Percentiles rank a stretch among this genome's conserved stretches.
These are phyloP conservation scores for Gryllus longicercus DNA, from an alignment of 2,888 invertebrate species.

Conservation along the genomic window DNA sequence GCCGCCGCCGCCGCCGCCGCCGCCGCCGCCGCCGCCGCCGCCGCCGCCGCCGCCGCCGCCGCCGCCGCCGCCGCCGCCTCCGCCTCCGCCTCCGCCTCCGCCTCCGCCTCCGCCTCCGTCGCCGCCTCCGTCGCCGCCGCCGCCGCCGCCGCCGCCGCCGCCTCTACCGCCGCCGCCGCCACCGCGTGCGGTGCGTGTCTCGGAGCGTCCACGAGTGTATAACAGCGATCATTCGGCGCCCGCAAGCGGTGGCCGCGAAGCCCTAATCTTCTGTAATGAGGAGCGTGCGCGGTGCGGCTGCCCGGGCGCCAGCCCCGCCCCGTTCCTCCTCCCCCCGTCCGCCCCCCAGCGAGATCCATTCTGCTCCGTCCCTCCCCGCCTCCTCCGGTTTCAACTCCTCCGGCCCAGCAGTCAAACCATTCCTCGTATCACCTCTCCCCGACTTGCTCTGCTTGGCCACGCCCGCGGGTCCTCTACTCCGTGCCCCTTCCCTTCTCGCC, in stretches of 20 bases:
- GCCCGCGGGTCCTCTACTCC: too few relatives aligned
- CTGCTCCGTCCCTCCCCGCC: too few relatives aligned
- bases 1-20: too few relatives aligned
- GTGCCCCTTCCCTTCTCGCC: too few relatives aligned
- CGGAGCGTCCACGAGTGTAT: too few relatives aligned
- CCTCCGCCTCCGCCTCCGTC: not conserved
- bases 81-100: not conserved
- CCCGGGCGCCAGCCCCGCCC: not conserved
- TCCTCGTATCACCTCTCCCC: too few relatives aligned
- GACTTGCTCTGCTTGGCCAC: too few relatives aligned
- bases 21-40: slow-evolving; percentile 1
- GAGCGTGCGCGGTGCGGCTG: not conserved
- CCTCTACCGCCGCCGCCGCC: not conserved
- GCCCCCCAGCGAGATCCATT: not conserved
- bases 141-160: not conserved
- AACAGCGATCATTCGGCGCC: too few relatives aligned
- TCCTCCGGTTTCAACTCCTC: too few relatives aligned
- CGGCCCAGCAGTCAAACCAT: too few relatives aligned
- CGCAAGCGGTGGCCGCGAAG: too few relatives aligned
- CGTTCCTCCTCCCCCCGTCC: not conserved
- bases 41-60: not conserved
- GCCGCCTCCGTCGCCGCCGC: not conserved
- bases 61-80: not conserved
- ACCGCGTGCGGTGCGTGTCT: not conserved
- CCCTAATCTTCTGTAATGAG: too few relatives aligned